Evolutionary conservation across 2,888 invertebrate species (phyloP).

Genomic region (Acronicta leporina): DNA sequence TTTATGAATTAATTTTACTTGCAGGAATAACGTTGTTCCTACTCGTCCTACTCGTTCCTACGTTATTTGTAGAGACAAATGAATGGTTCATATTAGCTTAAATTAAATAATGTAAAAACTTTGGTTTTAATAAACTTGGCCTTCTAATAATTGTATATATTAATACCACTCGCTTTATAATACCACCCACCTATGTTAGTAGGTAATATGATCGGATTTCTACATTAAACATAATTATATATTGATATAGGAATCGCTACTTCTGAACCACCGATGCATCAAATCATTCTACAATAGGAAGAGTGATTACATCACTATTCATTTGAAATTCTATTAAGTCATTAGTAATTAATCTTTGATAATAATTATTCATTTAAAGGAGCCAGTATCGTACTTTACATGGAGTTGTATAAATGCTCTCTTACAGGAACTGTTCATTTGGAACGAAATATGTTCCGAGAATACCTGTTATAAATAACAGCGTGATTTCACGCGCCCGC

Average conservation of each 20-base stretch:
- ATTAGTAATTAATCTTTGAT: conserved; percentile 70
- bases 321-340: too few relatives aligned
- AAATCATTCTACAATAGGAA: too few relatives aligned
- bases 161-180: too few relatives aligned
- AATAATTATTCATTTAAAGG: conserved; percentile 74
- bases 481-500: conserved; percentile 69
- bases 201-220: too few relatives aligned
- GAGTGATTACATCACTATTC: too few relatives aligned
- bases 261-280: too few relatives aligned
- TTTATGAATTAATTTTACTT: conserved; percentile 5
- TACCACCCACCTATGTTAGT: too few relatives aligned
- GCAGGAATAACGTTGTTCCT: conserved; percentile 22
- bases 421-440: conserved; percentile 79
- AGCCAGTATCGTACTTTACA: conserved; percentile 74
- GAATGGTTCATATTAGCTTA: conserved; percentile 17
- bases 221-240: too few relatives aligned
- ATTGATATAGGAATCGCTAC: too few relatives aligned
- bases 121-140: too few relatives aligned
- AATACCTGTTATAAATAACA: conserved; percentile 74
- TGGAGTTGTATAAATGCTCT: conserved; percentile 77
- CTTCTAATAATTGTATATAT: too few relatives aligned
- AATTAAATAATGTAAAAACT: not conserved
- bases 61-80: conserved; percentile 31
- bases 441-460: conserved; percentile 76
- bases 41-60: conserved; percentile 21